Evolutionary conservation across 2,888 invertebrate genomes (phyloP), one percentile per base, ranked within the genome.

Genomic region (Gymnoscelis rufifasciata): DNA sequence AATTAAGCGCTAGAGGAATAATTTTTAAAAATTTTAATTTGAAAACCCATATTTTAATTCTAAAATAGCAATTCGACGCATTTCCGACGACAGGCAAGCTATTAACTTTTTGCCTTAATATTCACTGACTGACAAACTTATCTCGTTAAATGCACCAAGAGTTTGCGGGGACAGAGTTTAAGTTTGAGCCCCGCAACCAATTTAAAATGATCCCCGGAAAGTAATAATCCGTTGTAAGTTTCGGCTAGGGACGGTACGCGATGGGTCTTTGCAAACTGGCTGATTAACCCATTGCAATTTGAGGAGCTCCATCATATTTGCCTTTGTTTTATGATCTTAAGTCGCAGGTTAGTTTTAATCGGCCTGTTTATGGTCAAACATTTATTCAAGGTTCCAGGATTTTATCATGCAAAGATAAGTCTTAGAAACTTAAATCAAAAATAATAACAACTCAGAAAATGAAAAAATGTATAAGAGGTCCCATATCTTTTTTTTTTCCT

Each of bases 121-220:
- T 65, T 60, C 55, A 50, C 40, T 60, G 66, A 68, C 71, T 68
- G 75, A 73, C 68, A 64, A 81, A 81, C 71, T 81, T 81, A 81
- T 73, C 80, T 81, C 78, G 74, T 81, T 81, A 81, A 79, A 77
- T 80, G 78, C 79, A 78, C 78, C 71, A 49, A 70, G 72, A 79
- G 75, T 79, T 77, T 74, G 71, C 62, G 58, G 68, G 62, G 55
- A 68, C 66, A 66, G 68, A 62, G 68, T 68, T 58, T 57, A 71
- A 77, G 66, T 77, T 78, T 63, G 56, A 56, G 54, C 58, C 54
- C 52, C 27, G 28, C 38, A 35, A 37, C 76, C 69, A 66, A 10
- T 45, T 8, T 63, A 56, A 49, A 41, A 43, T 47, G 76, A 66
- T n/a, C 73, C 14, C 38, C 35, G 13, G 11, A 47, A 54, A 42